phyloP scores from a whole-genome alignment of 2,797 vertebrate genomes.

The Sphaeramia orbicularis region DNA sequence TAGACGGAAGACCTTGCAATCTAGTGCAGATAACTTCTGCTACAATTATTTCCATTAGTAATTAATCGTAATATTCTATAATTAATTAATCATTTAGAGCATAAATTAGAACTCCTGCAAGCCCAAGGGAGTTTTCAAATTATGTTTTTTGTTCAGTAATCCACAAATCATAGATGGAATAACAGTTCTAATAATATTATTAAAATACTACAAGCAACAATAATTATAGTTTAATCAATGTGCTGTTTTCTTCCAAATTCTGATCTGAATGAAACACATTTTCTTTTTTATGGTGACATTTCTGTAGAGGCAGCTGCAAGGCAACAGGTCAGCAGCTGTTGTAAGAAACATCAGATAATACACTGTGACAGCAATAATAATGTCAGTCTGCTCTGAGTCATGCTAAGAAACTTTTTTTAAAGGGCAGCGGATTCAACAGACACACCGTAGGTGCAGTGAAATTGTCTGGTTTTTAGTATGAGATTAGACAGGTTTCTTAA shows the following conservation, averaged over 20 bases:
- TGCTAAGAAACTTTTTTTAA: neutral
- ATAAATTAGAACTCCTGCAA: too few species aligned
- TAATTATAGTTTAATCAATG: too few species aligned
- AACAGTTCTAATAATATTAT: too few species aligned
- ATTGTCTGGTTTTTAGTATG: conserved; percentile 9
- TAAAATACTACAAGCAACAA: too few species aligned
- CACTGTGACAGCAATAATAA: conserved; percentile 17
- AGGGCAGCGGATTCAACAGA: conserved; percentile 3
- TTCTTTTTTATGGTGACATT: neutral
- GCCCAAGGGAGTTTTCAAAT: too few species aligned
- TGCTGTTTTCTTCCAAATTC: too few species aligned
- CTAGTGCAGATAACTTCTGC: neutral
- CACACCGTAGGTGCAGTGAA: neutral
- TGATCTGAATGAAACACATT: too few species aligned
- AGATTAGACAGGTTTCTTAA: conserved; percentile 3
- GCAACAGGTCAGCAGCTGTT: conserved; percentile 10
- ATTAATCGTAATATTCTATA: neutral
- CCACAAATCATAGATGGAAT: too few species aligned
- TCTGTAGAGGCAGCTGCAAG: neutral
- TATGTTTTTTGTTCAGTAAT: too few species aligned
- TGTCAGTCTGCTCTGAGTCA: conserved; percentile 4
- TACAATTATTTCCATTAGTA: neutral
- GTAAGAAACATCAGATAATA: neutral
- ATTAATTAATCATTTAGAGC: too few species aligned
- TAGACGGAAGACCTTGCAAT: neutral